Evolutionary conservation across 2,113 vertebrate species (phyloP).

Genomic region (Cephalophus harveyi): DNA sequence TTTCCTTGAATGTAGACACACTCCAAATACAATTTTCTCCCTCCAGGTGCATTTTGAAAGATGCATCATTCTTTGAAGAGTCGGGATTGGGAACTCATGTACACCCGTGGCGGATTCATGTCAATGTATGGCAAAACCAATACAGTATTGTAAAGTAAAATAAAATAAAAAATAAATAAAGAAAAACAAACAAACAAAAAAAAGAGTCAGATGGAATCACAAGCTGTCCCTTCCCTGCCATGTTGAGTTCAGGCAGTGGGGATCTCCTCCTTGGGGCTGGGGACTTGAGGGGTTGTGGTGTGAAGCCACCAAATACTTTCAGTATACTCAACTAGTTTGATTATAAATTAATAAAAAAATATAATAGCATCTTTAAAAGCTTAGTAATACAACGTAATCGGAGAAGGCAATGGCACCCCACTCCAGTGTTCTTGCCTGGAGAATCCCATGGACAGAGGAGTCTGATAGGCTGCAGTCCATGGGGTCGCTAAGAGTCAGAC

Average conservation of each 20-base stretch:
- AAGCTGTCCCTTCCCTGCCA: neutral
- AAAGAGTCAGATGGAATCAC: neutral
- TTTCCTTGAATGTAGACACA: neutral
- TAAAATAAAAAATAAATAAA: no score
- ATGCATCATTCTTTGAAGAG: neutral
- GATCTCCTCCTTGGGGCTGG: neutral
- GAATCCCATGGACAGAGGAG: no score
- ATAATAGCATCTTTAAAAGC: neutral
- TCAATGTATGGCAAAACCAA: no score
- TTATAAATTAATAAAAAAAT: neutral
- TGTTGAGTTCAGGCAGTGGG: accelerated
- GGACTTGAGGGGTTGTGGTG: neutral
- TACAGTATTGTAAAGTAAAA: no score
- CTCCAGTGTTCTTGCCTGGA: no score
- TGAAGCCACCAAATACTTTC: neutral
- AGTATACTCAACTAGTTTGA: neutral
- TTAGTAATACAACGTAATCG: neutral
- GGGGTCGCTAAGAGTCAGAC: no score
- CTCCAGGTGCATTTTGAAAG: neutral
- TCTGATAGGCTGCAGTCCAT: no score
- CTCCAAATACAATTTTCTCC: neutral
- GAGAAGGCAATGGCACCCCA: no score
- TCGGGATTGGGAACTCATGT: no score
- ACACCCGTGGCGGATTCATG: no score
- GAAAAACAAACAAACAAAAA: no score